Percentiles rank a stretch among this genome's conserved stretches.
Conservation (phyloP, 2,888 invertebrate genomes). For the Cinara cedri region DNA sequence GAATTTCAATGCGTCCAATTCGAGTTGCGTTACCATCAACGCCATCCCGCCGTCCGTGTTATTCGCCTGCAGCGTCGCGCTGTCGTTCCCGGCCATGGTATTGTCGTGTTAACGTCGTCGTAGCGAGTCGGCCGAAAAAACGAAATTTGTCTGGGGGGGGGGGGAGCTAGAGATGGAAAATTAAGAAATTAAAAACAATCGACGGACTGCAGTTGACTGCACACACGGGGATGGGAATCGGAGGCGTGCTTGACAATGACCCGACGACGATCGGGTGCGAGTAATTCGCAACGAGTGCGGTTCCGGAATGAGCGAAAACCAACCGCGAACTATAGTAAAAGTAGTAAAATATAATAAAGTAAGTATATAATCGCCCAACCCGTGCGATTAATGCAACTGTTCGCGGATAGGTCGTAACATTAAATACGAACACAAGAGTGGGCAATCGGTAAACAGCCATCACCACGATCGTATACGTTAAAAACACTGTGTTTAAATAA, state of each 20-base stretch:
- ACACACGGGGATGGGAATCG: no score
- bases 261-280: no score
- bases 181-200: no score
- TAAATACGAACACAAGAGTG: not conserved
- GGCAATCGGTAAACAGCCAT: constrained; percentile 12
- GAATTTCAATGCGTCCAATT: constrained; percentile 59
- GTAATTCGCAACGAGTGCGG: no score
- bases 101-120: not conserved
- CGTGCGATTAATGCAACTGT: constrained; percentile 21
- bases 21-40: constrained; percentile 31
- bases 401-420: not conserved
- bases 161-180: no score
- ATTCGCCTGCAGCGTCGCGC: no score
- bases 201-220: not conserved
- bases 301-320: constrained; percentile 20
- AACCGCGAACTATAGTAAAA: not conserved
- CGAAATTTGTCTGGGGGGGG: not conserved
- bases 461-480: no score
- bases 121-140: not conserved
- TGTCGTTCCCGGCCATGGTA: constrained; percentile 2
- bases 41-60: no score
- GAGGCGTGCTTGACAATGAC: no score
- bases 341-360: no score
- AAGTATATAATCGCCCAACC: no score
- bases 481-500: no score